Conservation (phyloP, 2,797 vertebrate species). For the Craterocephalus amniculus region DNA sequence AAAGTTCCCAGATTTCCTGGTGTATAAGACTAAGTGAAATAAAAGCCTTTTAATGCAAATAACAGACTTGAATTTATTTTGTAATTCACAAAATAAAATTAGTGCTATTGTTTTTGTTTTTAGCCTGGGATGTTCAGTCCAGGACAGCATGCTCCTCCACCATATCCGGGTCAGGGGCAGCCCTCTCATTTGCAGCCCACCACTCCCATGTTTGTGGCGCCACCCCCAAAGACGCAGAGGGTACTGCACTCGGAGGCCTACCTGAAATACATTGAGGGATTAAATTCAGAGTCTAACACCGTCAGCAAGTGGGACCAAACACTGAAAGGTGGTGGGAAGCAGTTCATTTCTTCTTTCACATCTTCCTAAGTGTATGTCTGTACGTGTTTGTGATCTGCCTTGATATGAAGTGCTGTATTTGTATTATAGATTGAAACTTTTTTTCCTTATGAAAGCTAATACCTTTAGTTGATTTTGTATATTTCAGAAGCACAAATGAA, state of each 20-base stretch:
- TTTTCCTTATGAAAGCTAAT: neutral
- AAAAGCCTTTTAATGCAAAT: neutral
- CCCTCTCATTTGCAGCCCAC: conserved; percentile 91
- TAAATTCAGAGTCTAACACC: conserved; percentile 91
- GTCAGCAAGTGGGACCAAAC: conserved; percentile 99
- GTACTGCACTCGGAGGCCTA: conserved; percentile 98
- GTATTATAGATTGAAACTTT: neutral
- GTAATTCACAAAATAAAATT: neutral
- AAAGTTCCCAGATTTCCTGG: too few species aligned
- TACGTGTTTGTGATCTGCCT: neutral
- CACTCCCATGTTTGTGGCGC: conserved; percentile 95
- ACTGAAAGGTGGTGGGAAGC: conserved; percentile 86
- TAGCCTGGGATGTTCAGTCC: conserved; percentile 92
- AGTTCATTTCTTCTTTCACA: neutral
- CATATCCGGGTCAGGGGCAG: conserved; percentile 92
- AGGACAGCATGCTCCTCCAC: conserved; percentile 94
- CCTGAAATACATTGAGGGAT: conserved; percentile 97
- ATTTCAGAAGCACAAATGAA: neutral
- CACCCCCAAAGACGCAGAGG: conserved; percentile 96
- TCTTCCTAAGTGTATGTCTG: neutral
- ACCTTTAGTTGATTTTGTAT: neutral
- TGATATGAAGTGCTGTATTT: neutral
- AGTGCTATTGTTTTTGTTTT: neutral
- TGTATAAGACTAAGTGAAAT: neutral
- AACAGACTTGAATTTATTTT: neutral